Base-by-base conservation (phyloP, 2,888 invertebrate species). In the Gryllus longicercus region DNA sequence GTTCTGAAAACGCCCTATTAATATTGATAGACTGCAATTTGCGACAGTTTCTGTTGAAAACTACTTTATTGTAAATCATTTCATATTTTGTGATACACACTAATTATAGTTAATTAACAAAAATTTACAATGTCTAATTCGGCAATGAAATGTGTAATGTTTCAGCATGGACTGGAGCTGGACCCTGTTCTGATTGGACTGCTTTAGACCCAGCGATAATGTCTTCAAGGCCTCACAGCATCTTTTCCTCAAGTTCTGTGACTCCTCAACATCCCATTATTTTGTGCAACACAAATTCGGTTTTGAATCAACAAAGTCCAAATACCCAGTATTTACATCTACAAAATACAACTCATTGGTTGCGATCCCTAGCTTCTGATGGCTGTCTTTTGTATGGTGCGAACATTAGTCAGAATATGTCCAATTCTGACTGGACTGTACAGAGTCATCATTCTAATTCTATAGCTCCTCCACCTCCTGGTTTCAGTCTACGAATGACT, bases 181-280 rank as follows among this genome's bases (percentile, higher is more conserved):
- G 83, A 80, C 86, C 87, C 83, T 92, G 91, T 88, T 89, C 93
- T 84, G 96, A 96, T 88, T 96, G 96, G 96, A 95, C 96, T 84
- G 92, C 95, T 84, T 92, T 97, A 90, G 97, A 98, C 90, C 96
- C 97, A 81, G 97, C 97, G 84, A 97, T 97, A 84, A 92, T 96
- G 87, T 93, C 93, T 83, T 93, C 92, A 82, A 91, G 92, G 84
- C 89, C 86, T 21, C 80, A 78, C 18, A 80, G 76, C 23, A 51
- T 78, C 12, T 50, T 78, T 21, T 49, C 78, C 18, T 74, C 74
- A 63, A 79, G 50, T 78, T 23, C 25, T 18, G 63, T 51, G 5
- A 25, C 51, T 14, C 49, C 16, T 63, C 63, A 63, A 63, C 79
- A 50, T 21, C 75, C 21, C 75, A 75, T n/a, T 50, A 75, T 50